phyloP scores from a whole-genome alignment of 2,797 vertebrate genomes.

The Ibycter americanus region DNA sequence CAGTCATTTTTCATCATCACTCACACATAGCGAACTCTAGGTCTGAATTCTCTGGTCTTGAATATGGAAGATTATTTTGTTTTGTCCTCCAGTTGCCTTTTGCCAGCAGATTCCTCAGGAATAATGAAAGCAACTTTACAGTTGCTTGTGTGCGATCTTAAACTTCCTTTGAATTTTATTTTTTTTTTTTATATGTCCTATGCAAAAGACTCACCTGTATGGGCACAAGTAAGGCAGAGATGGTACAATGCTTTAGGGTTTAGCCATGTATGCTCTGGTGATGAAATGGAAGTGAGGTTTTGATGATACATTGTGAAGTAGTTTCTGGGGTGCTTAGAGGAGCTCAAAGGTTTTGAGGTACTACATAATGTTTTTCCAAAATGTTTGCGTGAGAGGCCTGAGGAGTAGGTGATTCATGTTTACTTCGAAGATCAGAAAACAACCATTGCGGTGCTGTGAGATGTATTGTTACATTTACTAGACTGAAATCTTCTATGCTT shows the following conservation, averaged over 20 bases:
- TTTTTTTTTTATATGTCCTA: neutral
- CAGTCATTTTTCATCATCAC: neutral
- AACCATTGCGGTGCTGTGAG: neutral
- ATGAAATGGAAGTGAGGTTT: neutral
- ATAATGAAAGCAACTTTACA: neutral
- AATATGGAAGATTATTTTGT: neutral
- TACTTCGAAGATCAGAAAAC: neutral
- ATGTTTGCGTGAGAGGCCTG: neutral
- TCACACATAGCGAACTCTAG: neutral
- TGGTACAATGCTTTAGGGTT: neutral
- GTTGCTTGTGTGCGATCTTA: neutral
- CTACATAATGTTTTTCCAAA: neutral
- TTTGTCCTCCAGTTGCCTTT: neutral
- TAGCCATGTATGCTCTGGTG: neutral
- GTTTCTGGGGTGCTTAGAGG: neutral
- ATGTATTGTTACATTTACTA: neutral
- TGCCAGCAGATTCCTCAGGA: neutral
- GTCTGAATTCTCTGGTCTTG: neutral
- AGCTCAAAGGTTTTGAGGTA: neutral
- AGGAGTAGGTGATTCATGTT: neutral
- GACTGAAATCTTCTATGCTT: neutral
- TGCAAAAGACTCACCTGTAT: neutral
- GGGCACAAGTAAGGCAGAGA: neutral
- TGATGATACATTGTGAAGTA: neutral
- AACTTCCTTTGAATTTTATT: neutral